phyloP scores from a whole-genome alignment of 2,888 invertebrate genomes.

The Teleogryllus oceanicus region DNA sequence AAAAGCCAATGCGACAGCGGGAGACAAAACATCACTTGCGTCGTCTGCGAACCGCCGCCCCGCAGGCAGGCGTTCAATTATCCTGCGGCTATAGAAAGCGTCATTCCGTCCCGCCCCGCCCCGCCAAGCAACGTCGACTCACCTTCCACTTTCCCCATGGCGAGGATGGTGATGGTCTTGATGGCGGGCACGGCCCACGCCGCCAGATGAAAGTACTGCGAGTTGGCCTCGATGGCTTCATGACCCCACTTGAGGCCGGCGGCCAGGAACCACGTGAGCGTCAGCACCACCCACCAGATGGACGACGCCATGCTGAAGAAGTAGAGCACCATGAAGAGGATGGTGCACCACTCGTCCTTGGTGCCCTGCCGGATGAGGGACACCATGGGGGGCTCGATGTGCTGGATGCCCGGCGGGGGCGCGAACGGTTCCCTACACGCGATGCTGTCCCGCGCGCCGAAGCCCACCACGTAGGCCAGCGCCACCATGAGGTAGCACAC shows the following conservation, averaged over 20 bases:
- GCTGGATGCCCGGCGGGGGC: slow-evolving; percentile 64
- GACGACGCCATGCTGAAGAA: slow-evolving; percentile 96
- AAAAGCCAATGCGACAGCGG: no score
- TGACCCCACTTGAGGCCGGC: slow-evolving; percentile 97
- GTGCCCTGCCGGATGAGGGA: slow-evolving; percentile 86
- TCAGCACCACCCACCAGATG: slow-evolving; percentile 96
- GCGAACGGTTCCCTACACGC: slow-evolving; percentile 79
- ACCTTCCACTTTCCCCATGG: slow-evolving; percentile 96
- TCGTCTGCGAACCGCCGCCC: no score
- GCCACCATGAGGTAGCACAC: slow-evolving; percentile 95
- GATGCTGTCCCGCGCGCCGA: slow-evolving; percentile 76
- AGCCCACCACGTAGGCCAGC: slow-evolving; percentile 83
- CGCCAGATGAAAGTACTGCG: slow-evolving; percentile 93
- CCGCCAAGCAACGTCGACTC: slow-evolving; percentile 43
- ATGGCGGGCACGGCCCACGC: slow-evolving; percentile 98
- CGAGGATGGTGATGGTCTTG: slow-evolving; percentile 91
- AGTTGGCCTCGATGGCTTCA: slow-evolving; percentile 95
- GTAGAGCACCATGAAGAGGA: slow-evolving; percentile 92
- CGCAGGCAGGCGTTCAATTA: background rate
- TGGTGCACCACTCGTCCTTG: slow-evolving; percentile 79
- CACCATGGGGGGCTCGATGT: slow-evolving; percentile 62
- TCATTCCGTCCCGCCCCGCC: background rate
- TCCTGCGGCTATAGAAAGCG: slow-evolving; percentile 12
- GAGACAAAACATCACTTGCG: no score
- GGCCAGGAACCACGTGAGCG: slow-evolving; percentile 94